phyloP scores from a whole-genome alignment of 2,888 invertebrate species.

The Cerceris rybyensis region DNA sequence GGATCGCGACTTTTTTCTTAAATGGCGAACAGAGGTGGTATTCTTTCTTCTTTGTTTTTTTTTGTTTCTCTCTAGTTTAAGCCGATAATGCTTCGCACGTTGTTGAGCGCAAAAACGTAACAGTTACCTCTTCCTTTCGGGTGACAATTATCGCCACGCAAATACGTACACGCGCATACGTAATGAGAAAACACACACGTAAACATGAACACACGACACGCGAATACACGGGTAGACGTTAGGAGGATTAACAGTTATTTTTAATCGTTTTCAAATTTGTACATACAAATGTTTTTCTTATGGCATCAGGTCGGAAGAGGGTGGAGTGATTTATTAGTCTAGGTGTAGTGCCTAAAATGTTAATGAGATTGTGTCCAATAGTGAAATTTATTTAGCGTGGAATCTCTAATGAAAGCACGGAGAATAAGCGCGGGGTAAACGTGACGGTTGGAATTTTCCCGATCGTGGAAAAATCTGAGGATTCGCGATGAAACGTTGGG shows the following conservation, averaged over 20 bases:
- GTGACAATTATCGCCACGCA: slow-evolving; percentile 20
- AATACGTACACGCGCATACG: not conserved
- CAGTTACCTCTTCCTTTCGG: slow-evolving; percentile 43
- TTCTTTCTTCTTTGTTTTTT: not conserved
- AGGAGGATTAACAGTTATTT: slow-evolving; percentile 48
- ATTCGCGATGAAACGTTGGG: not conserved
- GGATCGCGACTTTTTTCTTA: no score
- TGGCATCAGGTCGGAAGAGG: slow-evolving; percentile 42
- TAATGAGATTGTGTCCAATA: slow-evolving; percentile 69
- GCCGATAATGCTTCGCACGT: not conserved
- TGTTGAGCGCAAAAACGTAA: slow-evolving; percentile 38
- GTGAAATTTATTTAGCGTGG: slow-evolving; percentile 58
- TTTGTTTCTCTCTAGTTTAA: not conserved
- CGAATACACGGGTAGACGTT: slow-evolving; percentile 11
- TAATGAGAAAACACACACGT: not conserved
- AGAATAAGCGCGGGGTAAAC: slow-evolving; percentile 16
- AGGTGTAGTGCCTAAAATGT: slow-evolving; percentile 79
- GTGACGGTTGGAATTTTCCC: not conserved
- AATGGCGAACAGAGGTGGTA: not conserved
- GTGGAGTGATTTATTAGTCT: slow-evolving; percentile 71
- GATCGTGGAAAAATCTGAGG: no score
- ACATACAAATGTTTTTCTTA: slow-evolving; percentile 69
- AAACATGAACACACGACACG: slow-evolving; percentile 4
- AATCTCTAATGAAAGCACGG: slow-evolving; percentile 44
- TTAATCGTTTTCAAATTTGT: slow-evolving; percentile 65